Evolutionary conservation across 2,113 vertebrate genomes (phyloP).

Genomic region (Plotosus lineatus): DNA sequence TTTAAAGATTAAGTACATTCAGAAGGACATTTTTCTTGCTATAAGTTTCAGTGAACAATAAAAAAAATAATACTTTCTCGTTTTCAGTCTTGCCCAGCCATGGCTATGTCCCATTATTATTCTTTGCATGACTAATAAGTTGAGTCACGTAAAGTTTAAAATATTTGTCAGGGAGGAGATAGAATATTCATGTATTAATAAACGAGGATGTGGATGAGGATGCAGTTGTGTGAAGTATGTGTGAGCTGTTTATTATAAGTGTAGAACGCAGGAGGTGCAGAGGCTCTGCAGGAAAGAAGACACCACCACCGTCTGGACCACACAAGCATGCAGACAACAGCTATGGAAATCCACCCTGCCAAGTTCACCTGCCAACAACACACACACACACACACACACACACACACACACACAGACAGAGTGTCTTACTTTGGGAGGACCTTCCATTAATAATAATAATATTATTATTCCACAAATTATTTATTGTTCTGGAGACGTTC

Average conservation of each 20-base stretch:
- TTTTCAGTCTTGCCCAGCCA: background rate
- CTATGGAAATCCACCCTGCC: slow-evolving; percentile 43
- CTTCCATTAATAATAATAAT: background rate
- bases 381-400: slow-evolving; percentile 20
- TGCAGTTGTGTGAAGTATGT: background rate
- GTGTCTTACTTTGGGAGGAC: background rate
- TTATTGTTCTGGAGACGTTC: background rate
- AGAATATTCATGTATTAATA: background rate
- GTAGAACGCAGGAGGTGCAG: slow-evolving; percentile 32
- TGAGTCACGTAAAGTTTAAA: background rate
- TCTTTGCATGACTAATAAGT: background rate
- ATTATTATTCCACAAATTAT: too few species aligned
- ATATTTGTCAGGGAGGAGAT: background rate
- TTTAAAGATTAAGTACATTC: slow-evolving; percentile 8
- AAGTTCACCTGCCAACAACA: slow-evolving; percentile 44
- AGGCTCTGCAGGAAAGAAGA: slow-evolving; percentile 49
- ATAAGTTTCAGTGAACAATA: background rate
- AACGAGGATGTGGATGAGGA: background rate
- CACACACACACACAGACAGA: slow-evolving; percentile 14
- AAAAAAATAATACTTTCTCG: background rate
- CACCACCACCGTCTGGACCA: slow-evolving; percentile 42
- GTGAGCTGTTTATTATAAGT: slow-evolving; percentile 14
- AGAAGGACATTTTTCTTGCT: background rate
- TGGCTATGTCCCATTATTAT: too few species aligned
- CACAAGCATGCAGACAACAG: slow-evolving; percentile 57